Evolutionary conservation across 2,113 vertebrate species (phyloP), one percentile per base, ranked within the genome.

Genomic region (Leptobrachium leishanense): DNA sequence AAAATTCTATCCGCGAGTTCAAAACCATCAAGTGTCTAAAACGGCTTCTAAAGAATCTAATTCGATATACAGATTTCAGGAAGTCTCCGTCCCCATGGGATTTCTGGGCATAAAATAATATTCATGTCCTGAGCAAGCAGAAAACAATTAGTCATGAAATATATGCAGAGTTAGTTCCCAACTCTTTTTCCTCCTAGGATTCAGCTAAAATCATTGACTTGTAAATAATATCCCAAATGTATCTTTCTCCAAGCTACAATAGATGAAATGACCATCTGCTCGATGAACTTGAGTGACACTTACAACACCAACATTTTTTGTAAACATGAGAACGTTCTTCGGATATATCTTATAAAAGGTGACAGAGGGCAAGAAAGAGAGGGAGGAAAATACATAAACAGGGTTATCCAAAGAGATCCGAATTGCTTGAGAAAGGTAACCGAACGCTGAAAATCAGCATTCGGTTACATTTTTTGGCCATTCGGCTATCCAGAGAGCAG

Each of bases 161-260:
- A 64, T n/a, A 78, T 65, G 76, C 39, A 78, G 46, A 72, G 46
- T 53, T 71, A 78, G 70, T 71, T 55, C 68, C 59, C 6, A 63
- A 31, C n/a, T 41, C 59, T 40, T 46, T 31, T 53, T 71, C 12
- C 55, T 71, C 68, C 5, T 40, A 53, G 68, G 55, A 69, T n/a
- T 39, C 8, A 2, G 15, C 41, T 59, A 42, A 54, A 77, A 62
- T 42, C 42, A 12, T 9, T 40, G 50, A 69, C 44, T 71, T 8
- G n/a, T 55, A 77, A 71, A 50, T 31, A 11, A 53, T 53, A 57
- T n/a, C 59, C 15, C 43, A 8, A 71, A 78, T 72, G 76, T 72
- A 72, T 40, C 41, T 63, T 50, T 41, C 53, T 68, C 39, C 15
- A 12, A 53, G 68, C 46, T 42, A 71, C 50, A 42, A 40, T 50